Percentiles rank a stretch among this genome's conserved stretches.
Evolutionary conservation across 2,888 invertebrate genomes (phyloP).

Genomic region (Phymatocera aterrima): DNA sequence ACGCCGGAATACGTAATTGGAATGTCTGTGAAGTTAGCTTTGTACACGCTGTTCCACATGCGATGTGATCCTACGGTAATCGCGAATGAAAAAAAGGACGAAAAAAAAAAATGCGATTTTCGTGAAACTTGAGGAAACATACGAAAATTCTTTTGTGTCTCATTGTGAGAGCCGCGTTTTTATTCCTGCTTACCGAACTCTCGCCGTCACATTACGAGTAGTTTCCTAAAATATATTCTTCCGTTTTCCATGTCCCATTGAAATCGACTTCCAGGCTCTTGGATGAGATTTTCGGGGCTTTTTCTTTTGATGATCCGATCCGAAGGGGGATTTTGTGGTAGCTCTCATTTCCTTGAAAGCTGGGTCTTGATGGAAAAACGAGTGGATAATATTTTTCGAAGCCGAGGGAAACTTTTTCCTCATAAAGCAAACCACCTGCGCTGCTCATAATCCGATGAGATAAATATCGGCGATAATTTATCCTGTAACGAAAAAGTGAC

Average conservation of each 20-base stretch:
- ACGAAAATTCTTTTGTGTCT: no score
- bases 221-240: neutral
- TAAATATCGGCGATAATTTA: neutral
- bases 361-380: neutral
- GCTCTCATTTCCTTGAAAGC: conserved; percentile 12
- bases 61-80: neutral
- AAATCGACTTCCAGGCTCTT: neutral
- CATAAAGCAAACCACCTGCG: neutral
- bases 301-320: neutral
- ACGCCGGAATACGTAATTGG: conserved; percentile 29
- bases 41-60: neutral
- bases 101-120: no score
- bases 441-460: neutral
- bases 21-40: conserved; percentile 4
- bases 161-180: neutral
- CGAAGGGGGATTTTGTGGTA: neutral
- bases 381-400: neutral
- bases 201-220: neutral
- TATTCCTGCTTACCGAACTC: neutral
- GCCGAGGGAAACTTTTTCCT: neutral
- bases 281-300: neutral
- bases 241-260: neutral
- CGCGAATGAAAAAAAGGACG: no score
- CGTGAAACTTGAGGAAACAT: no score
- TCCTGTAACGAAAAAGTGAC: neutral